These are phyloP conservation scores for Griposia aprilina DNA, from an alignment of 2,888 invertebrate species.

Conservation along the genomic window DNA sequence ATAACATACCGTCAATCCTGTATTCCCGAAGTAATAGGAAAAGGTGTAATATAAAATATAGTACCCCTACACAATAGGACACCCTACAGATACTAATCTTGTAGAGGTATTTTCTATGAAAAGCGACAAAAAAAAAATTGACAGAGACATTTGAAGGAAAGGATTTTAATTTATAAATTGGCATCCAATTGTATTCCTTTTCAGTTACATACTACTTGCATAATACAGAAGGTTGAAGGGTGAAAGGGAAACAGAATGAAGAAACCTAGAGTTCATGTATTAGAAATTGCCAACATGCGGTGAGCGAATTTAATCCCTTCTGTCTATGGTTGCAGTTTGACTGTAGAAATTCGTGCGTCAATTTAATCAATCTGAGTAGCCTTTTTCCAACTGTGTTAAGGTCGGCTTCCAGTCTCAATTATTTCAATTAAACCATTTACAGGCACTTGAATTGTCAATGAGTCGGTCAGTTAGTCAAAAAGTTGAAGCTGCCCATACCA, in stretches of 20 bases:
- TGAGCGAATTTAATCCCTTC: neutral
- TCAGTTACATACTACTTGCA: neutral
- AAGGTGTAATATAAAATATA: too few relatives aligned
- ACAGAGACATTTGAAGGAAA: neutral
- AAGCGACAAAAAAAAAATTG: neutral
- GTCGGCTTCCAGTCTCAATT: too few relatives aligned
- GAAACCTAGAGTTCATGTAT: neutral
- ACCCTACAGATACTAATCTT: neutral
- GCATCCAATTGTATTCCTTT: neutral
- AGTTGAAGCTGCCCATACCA: too few relatives aligned
- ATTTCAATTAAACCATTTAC: too few relatives aligned
- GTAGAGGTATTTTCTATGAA: neutral
- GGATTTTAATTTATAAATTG: neutral
- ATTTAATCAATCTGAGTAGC: neutral
- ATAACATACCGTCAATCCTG: neutral
- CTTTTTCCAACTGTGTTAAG: too few relatives aligned
- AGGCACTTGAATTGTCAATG: too few relatives aligned
- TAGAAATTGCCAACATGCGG: neutral
- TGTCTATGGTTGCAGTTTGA: neutral
- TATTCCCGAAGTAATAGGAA: neutral
- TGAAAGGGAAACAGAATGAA: neutral
- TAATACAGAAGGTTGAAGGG: neutral
- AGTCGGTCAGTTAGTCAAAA: too few relatives aligned
- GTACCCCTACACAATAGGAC: neutral
- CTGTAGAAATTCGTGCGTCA: neutral